Conservation (phyloP, 2,888 invertebrate species). For the Thymelicus sylvestris region DNA sequence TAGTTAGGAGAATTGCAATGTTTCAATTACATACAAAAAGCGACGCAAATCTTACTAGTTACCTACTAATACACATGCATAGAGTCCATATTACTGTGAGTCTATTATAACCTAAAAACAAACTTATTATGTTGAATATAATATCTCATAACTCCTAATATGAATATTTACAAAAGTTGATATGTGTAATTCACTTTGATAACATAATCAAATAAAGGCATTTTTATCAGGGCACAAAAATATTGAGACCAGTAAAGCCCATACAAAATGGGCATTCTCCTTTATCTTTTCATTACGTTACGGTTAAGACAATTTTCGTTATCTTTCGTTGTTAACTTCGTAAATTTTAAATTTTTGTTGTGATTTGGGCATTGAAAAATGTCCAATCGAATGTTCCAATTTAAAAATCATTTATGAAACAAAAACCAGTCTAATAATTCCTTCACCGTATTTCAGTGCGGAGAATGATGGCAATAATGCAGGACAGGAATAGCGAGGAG, state of each 20-base stretch:
- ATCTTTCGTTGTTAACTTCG: no score
- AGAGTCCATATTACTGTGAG: not conserved
- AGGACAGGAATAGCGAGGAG: slow-evolving; percentile 82
- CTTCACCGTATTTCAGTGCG: slow-evolving; percentile 67
- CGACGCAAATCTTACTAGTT: not conserved
- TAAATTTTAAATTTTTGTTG: no score
- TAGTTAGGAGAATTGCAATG: no score
- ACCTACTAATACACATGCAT: not conserved
- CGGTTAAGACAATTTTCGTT: no score
- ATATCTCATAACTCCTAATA: slow-evolving; percentile 1
- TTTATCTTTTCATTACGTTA: no score
- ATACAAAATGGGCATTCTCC: no score
- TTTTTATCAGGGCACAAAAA: slow-evolving; percentile 5
- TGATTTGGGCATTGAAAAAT: no score
- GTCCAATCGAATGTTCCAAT: no score
- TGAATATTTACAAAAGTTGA: not conserved
- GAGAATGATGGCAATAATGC: slow-evolving; percentile 86
- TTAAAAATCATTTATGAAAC: no score
- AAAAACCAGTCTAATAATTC: not conserved
- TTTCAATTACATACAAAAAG: not conserved
- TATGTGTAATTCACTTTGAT: slow-evolving; percentile 1
- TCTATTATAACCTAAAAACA: not conserved
- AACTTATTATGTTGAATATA: slow-evolving; percentile 6
- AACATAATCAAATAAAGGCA: not conserved
- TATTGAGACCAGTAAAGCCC: not conserved